These are phyloP conservation scores for Syngnathus typhle DNA, from an alignment of 2,113 vertebrate species.

Conservation along the genomic window DNA sequence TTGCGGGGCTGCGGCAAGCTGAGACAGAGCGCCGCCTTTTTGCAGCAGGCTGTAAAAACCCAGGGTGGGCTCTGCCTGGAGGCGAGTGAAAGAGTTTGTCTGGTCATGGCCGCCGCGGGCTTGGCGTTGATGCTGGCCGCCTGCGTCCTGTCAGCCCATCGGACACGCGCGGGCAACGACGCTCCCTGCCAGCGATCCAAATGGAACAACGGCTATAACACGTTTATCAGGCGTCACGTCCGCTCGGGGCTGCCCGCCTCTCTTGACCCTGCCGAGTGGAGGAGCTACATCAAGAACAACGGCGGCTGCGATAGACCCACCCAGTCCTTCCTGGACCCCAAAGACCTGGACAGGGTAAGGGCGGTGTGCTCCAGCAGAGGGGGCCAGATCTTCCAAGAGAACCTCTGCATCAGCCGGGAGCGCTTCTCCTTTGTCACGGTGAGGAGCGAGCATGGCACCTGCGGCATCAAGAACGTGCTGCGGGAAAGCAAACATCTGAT, in stretches of 20 bases:
- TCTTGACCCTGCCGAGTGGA: constrained; percentile 51
- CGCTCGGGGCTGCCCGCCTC: constrained; percentile 30
- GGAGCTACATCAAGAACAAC: constrained; percentile 43
- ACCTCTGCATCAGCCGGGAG: constrained; percentile 70
- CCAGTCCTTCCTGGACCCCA: constrained; percentile 65
- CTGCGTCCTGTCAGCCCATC: constrained; percentile 30
- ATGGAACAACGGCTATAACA: constrained; percentile 51
- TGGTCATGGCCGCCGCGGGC: constrained; percentile 33
- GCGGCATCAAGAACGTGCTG: constrained; percentile 49
- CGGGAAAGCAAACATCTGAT: constrained; percentile 68
- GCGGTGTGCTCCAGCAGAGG: constrained; percentile 58
- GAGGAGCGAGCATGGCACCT: constrained; percentile 41
- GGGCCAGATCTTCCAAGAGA: constrained; percentile 45
- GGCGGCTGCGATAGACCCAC: constrained; percentile 63
- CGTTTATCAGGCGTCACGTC: constrained; percentile 63
- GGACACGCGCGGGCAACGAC: constrained; percentile 25
- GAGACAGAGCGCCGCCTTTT: not conserved
- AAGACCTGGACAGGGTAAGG: constrained; percentile 52
- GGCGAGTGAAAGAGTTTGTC: not conserved
- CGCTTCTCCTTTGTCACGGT: constrained; percentile 67
- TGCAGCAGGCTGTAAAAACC: not conserved
- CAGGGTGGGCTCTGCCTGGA: not conserved
- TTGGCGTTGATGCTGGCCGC: constrained; percentile 20
- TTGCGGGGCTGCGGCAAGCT: not conserved
- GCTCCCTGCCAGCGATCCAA: constrained; percentile 60